These are phyloP conservation scores for Dynastes hyllus DNA, from an alignment of 2,888 invertebrate genomes.

Conservation along the genomic window DNA sequence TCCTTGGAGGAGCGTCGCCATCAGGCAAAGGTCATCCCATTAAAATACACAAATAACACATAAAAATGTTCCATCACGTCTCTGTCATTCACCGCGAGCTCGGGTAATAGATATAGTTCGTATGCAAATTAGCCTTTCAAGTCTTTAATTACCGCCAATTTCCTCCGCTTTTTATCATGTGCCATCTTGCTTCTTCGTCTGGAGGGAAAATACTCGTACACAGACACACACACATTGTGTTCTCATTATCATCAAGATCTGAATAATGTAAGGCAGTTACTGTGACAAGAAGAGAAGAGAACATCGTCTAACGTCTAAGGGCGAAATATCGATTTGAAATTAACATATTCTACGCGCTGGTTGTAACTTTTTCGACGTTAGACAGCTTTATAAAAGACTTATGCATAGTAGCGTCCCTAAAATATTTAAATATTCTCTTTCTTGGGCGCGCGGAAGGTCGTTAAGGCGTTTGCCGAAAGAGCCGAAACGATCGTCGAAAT, in stretches of 20 bases:
- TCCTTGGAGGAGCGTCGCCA: constrained; percentile 23
- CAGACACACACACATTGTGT: constrained; percentile 9
- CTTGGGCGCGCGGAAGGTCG: constrained; percentile 9
- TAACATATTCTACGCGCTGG: constrained; percentile 32
- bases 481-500: constrained; percentile 18
- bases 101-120: constrained; percentile 50
- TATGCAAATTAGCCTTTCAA: constrained; percentile 56
- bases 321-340: constrained; percentile 43
- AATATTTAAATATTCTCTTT: constrained; percentile 44
- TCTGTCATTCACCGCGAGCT: constrained; percentile 55
- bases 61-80: constrained; percentile 65
- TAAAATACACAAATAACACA: constrained; percentile 63
- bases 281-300: constrained; percentile 29
- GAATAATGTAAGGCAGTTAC: constrained; percentile 45
- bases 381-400: constrained; percentile 43
- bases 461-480: constrained; percentile 30
- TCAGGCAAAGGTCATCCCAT: constrained; percentile 60
- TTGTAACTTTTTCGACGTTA: constrained; percentile 26
- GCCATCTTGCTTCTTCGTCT: constrained; percentile 56
- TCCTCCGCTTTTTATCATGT: constrained; percentile 58
- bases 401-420: constrained; percentile 35
- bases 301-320: constrained; percentile 32
- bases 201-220: constrained; percentile 14
- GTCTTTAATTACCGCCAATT: constrained; percentile 60
- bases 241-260: constrained; percentile 45